Evolutionary conservation across 2,113 vertebrate species (phyloP), one percentile per base, ranked within the genome.

Genomic region (Azemiops feae): DNA sequence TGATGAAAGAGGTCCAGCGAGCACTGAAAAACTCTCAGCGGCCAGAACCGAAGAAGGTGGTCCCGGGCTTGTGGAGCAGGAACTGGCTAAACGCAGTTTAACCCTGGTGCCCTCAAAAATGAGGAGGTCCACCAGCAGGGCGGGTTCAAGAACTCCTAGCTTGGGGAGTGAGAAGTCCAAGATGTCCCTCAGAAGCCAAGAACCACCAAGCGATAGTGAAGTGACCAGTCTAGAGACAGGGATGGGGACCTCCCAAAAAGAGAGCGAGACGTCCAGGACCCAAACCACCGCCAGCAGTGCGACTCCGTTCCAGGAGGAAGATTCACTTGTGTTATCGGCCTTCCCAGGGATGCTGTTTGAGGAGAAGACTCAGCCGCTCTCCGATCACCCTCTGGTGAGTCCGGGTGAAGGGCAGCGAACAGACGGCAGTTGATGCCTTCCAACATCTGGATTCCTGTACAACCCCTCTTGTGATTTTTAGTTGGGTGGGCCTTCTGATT

Each of bases 371-470:
- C 89, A 74, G 30, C 85, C 54, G 0, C 20, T 14, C n/a, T 93
- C 55, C 27, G 58, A 94, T 20, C 97, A 98, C 6, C 96, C 98
- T 7, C 92, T 99, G 39, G 99, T 99, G 96, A 98, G 98, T 95
- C 45, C 27, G 1, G 0, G 10, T 54, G 18, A 5, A 23, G 9
- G 34, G 7, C 47, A 22, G 23, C 0, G 25, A 25, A 47, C 0
- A 25, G 64, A 74, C 3, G 69, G 69, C 69, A 3, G 16, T 74
- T 18, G 7, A 34, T 20, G n/a, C n/a, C 16, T 74, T 74, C 16
- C n/a, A 8, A 39, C 16, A 20, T 74, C 69, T 74, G n/a, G n/a
- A 39, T 39, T 74, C n/a, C 69, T 1, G 2, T 11, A 58, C 57
- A 10, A 12, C 23, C 27, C 60, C 5, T 57, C 23, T 60, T 34